Conservation (phyloP, 1,140 invertebrate species). For the Drosophila albomicans region DNA sequence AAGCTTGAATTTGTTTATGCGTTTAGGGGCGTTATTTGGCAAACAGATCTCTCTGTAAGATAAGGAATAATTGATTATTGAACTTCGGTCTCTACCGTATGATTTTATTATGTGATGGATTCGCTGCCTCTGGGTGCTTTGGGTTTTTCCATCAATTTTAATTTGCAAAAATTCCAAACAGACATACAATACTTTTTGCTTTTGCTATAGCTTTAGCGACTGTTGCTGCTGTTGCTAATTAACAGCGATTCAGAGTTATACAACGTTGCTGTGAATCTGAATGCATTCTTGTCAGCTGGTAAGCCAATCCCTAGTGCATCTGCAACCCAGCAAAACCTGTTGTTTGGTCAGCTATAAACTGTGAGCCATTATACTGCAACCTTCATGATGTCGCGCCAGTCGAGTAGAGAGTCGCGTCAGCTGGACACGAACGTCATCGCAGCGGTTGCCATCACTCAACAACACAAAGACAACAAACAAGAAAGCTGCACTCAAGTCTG, state of each 20-base stretch:
- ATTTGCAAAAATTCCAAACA: conserved; percentile 55
- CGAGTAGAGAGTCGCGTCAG: conserved; percentile 20
- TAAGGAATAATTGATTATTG: neutral
- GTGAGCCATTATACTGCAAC: neutral
- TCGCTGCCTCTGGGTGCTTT: neutral
- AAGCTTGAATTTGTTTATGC: conserved; percentile 5
- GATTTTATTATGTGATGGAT: conserved; percentile 15
- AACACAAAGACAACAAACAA: conserved; percentile 58
- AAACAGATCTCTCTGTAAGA: neutral
- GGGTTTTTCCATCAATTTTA: conserved; percentile 59
- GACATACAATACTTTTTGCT: neutral
- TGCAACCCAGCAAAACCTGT: conserved; percentile 53
- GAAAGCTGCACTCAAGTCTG: too few relatives aligned
- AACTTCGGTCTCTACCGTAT: neutral
- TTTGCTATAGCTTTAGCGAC: neutral
- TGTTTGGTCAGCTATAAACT: conserved; percentile 24
- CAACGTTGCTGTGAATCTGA: conserved; percentile 71
- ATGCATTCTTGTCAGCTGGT: conserved; percentile 72
- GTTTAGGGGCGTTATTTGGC: neutral
- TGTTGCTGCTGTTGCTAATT: conserved; percentile 58
- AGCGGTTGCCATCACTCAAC: too few relatives aligned
- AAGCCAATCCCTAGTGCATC: conserved; percentile 50
- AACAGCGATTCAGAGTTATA: conserved; percentile 61
- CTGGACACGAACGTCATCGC: conserved; percentile 49
- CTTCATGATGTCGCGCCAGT: neutral